Evolutionary conservation across 2,797 vertebrate species (phyloP).

Genomic region (Babyrousa celebensis): DNA sequence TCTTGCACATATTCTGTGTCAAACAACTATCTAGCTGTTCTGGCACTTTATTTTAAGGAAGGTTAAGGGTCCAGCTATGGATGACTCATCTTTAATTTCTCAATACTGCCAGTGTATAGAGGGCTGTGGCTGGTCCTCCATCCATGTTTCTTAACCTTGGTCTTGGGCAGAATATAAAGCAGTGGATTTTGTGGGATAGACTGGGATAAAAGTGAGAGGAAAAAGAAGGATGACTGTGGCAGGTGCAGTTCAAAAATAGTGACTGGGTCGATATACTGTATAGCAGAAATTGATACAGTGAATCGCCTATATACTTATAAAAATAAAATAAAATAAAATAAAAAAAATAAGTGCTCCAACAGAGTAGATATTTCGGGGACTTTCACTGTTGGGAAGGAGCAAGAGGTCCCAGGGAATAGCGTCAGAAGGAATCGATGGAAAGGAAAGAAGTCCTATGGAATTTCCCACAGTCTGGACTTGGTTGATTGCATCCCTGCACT

Average conservation of each 20-base stretch:
- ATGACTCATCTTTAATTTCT: not conserved
- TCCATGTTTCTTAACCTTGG: not conserved
- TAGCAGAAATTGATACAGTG: no score
- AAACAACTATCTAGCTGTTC: not conserved
- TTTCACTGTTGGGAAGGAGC: not conserved
- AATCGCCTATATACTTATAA: no score
- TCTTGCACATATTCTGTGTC: accelerated
- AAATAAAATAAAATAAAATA: no score
- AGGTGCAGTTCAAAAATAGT: not conserved
- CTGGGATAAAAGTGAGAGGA: not conserved
- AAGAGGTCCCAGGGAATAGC: not conserved
- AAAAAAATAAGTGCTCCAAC: not conserved
- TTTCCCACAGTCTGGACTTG: not conserved
- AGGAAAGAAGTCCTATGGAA: not conserved
- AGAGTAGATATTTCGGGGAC: no score
- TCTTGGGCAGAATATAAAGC: not conserved
- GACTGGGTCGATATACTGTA: no score
- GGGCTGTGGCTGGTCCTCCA: not conserved
- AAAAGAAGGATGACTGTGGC: not conserved
- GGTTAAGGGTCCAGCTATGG: not conserved
- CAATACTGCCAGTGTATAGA: not conserved
- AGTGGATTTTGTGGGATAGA: not conserved
- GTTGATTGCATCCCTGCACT: no score
- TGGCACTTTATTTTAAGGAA: not conserved
- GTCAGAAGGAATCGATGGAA: not conserved